These are phyloP conservation scores for Lucifuga dentata DNA, from an alignment of 2,113 vertebrate genomes.

Conservation along the genomic window DNA sequence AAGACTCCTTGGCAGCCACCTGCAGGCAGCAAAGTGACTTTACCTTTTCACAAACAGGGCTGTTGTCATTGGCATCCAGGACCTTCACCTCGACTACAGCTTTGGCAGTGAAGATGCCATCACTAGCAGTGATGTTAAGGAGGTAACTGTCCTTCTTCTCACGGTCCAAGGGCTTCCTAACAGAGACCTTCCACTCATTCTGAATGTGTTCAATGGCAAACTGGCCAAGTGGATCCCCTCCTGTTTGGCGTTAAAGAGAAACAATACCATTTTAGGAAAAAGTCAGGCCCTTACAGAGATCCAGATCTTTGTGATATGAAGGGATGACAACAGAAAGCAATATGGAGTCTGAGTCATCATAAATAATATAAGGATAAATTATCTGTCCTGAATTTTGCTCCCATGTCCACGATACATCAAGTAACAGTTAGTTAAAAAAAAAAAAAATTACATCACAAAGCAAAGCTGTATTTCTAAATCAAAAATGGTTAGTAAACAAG, in stretches of 20 bases:
- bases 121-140: constrained; percentile 95
- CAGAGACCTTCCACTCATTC: constrained; percentile 97
- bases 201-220: constrained; percentile 94
- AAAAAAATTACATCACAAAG: constrained; percentile 9
- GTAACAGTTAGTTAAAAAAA: constrained; percentile 8
- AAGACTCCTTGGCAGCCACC: not conserved
- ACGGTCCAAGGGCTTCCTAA: constrained; percentile 93
- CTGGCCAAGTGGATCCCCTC: constrained; percentile 94
- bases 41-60: constrained; percentile 95
- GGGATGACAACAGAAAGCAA: constrained; percentile 1
- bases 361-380: constrained; percentile 10
- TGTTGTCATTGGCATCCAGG: constrained; percentile 98
- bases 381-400: constrained; percentile 7
- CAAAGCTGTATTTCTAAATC: constrained; percentile 25
- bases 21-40: not conserved
- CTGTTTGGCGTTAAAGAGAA: constrained; percentile 78
- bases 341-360: not conserved
- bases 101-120: constrained; percentile 93
- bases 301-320: not conserved
- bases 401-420: constrained; percentile 1
- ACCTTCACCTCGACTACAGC: constrained; percentile 97
- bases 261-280: constrained; percentile 44
- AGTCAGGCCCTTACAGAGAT: no score
- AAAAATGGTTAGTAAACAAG: constrained; percentile 30
- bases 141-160: constrained; percentile 95